Evolutionary conservation across 2,797 vertebrate species (phyloP).

Genomic region (Australoheros facetus): DNA sequence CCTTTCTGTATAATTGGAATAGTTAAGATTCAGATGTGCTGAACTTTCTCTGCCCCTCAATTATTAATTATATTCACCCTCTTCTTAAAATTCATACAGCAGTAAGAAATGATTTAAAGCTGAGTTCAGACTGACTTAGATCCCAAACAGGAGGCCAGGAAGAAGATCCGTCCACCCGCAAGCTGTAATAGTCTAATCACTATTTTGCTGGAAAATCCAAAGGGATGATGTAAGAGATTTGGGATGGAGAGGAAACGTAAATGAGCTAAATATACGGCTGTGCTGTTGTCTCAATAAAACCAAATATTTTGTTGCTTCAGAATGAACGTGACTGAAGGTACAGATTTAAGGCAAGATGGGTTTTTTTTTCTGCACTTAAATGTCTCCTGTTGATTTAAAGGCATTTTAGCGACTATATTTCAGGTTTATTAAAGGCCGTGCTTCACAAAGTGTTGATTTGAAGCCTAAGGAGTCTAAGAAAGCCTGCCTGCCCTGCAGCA

Average conservation of each 20-base stretch:
- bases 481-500: conserved; percentile 49
- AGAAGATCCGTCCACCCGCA: conserved; percentile 39
- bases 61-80: neutral
- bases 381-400: neutral
- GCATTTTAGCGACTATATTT: conserved; percentile 2
- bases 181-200: conserved; percentile 47
- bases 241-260: conserved; percentile 27
- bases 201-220: conserved; percentile 52
- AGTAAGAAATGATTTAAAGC: neutral
- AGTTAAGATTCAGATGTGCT: neutral
- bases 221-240: conserved; percentile 39
- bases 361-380: neutral
- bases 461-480: conserved; percentile 27
- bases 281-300: neutral
- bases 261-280: conserved; percentile 13
- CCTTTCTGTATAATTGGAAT: neutral
- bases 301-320: neutral
- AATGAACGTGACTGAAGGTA: neutral
- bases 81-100: neutral
- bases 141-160: conserved; percentile 12
- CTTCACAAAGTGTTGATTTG: conserved; percentile 45
- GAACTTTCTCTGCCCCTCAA: neutral
- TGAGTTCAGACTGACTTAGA: conserved; percentile 20
- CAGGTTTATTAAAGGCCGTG: conserved; percentile 18
- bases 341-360: neutral